These are phyloP conservation scores for Esox masquinongy DNA, from an alignment of 2,797 vertebrate species.

Conservation along the genomic window DNA sequence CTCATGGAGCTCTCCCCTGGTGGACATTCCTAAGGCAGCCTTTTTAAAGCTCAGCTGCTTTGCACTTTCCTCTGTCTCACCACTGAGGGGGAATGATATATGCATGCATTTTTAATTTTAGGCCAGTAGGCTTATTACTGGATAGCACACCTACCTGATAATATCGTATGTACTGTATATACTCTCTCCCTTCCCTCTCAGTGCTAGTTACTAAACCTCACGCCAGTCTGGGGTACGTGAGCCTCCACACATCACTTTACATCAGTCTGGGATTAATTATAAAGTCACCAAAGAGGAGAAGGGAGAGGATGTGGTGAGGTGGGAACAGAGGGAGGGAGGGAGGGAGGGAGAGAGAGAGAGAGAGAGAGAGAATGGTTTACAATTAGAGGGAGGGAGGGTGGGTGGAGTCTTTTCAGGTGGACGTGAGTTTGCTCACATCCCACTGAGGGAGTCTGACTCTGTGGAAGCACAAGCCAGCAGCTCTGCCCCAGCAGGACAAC, in stretches of 20 bases:
- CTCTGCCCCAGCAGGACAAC: neutral
- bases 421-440: slow-evolving; percentile 8
- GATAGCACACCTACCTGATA: too few species aligned
- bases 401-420: neutral
- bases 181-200: neutral
- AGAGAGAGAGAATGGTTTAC: neutral
- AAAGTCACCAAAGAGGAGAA: neutral
- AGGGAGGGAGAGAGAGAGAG: slow-evolving; percentile 4
- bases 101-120: too few species aligned
- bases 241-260: slow-evolving; percentile 22
- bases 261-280: neutral
- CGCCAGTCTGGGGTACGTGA: slow-evolving; percentile 27
- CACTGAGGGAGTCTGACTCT: neutral
- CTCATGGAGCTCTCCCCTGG: too few species aligned
- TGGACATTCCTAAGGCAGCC: too few species aligned
- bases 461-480: slow-evolving; percentile 5
- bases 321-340: slow-evolving; percentile 8
- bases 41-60: too few species aligned
- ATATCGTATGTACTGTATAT: too few species aligned
- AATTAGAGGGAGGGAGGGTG: neutral
- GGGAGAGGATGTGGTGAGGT: neutral
- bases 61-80: too few species aligned
- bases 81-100: too few species aligned
- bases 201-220: slow-evolving; percentile 9
- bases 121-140: too few species aligned